phyloP scores from a whole-genome alignment of 1,140 invertebrate genomes.

The Rhyzopertha dominica region DNA sequence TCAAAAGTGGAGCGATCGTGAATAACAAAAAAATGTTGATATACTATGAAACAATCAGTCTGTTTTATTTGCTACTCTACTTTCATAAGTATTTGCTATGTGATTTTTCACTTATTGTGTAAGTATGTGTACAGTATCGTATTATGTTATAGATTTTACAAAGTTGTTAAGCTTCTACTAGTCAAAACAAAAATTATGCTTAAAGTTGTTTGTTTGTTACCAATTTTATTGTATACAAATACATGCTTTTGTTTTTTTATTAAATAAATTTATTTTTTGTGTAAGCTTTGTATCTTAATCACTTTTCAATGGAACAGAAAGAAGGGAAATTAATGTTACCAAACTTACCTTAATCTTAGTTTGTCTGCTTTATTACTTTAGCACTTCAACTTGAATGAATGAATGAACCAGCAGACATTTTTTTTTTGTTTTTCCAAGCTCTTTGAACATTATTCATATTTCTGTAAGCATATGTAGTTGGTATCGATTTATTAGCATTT shows the following conservation, averaged over 20 bases:
- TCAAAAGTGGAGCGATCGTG: constrained; percentile 3
- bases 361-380: no score
- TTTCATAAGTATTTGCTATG: constrained; percentile 32
- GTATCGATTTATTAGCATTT: no score
- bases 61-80: constrained; percentile 19
- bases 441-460: no score
- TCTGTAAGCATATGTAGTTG: no score
- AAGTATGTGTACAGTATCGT: constrained; percentile 31
- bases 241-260: constrained; percentile 32
- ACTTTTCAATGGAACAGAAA: no score
- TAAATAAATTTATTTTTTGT: constrained; percentile 34
- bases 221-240: constrained; percentile 26
- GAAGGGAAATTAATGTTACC: no score
- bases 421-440: no score
- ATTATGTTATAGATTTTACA: constrained; percentile 27
- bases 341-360: no score
- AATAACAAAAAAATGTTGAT: constrained; percentile 7
- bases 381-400: no score
- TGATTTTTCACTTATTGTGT: constrained; percentile 33
- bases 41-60: constrained; percentile 1
- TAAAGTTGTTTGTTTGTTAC: constrained; percentile 33
- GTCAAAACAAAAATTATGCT: constrained; percentile 31
- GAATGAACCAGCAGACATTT: no score
- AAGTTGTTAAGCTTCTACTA: constrained; percentile 32
- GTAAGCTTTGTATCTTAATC: no score